Evolutionary conservation across 2,888 invertebrate species (phyloP).

Genomic region (Venusia cambrica): DNA sequence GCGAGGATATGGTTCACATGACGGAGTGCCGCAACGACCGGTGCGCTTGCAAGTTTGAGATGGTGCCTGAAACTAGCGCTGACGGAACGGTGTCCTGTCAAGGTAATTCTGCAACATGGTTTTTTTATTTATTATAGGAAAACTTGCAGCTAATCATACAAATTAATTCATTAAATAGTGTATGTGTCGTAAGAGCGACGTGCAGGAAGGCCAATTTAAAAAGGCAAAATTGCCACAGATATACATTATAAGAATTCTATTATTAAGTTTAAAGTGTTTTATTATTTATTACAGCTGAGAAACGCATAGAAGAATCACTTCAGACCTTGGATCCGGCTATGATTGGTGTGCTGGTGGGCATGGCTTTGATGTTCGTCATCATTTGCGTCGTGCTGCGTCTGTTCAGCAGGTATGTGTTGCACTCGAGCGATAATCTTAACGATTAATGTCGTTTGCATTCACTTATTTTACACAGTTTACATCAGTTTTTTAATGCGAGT

Average conservation of each 20-base stretch:
- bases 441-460: too few relatives aligned
- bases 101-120: slow-evolving; percentile 76
- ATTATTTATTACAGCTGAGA: slow-evolving; percentile 63
- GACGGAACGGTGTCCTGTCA: slow-evolving; percentile 88
- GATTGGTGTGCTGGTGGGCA: slow-evolving; percentile 93
- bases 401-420: slow-evolving; percentile 90
- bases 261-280: too few relatives aligned
- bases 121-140: too few relatives aligned
- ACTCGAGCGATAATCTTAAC: too few relatives aligned
- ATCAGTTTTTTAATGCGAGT: too few relatives aligned
- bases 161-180: too few relatives aligned
- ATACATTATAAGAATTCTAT: too few relatives aligned
- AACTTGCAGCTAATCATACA: too few relatives aligned
- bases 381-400: slow-evolving; percentile 95
- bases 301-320: slow-evolving; percentile 82
- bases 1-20: slow-evolving; percentile 86
- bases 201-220: too few relatives aligned
- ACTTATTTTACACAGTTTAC: too few relatives aligned
- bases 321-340: slow-evolving; percentile 92
- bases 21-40: slow-evolving; percentile 90
- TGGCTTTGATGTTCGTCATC: slow-evolving; percentile 96
- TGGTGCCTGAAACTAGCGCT: slow-evolving; percentile 84
- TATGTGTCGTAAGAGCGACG: too few relatives aligned
- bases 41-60: slow-evolving; percentile 90
- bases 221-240: too few relatives aligned